Percentiles rank a stretch among this genome's conserved stretches.
These are phyloP conservation scores for Philaethria dido DNA, from an alignment of 2,888 invertebrate species.

Conservation along the genomic window DNA sequence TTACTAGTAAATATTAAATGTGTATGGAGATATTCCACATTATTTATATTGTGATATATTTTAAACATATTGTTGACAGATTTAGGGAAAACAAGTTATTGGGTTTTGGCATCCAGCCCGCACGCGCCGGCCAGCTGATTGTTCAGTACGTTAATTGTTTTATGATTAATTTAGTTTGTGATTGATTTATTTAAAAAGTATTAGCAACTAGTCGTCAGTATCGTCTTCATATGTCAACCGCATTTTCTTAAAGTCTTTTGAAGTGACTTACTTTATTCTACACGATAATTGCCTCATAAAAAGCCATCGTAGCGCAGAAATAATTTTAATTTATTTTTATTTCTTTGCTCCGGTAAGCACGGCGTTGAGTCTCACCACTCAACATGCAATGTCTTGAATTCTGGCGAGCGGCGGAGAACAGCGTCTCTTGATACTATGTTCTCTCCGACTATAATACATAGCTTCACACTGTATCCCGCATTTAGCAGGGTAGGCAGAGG, in stretches of 20 bases:
- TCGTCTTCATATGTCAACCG: not conserved
- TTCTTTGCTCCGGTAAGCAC: no score
- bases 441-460: no score
- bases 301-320: no score
- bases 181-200: constrained; percentile 13
- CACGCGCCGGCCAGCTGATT: constrained; percentile 24
- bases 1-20: constrained; percentile 15
- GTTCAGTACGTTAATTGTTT: constrained; percentile 21
- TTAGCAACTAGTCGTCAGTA: not conserved
- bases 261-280: no score
- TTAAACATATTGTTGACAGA: constrained; percentile 32
- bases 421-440: no score
- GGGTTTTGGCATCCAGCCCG: constrained; percentile 28
- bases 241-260: not conserved
- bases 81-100: constrained; percentile 29
- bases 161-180: constrained; percentile 19
- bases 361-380: no score
- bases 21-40: constrained; percentile 17
- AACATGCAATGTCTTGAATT: no score
- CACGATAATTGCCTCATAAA: no score
- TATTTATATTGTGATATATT: constrained; percentile 29
- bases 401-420: no score
- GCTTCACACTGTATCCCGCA: no score
- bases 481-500: no score
- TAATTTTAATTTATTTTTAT: no score